Percentiles rank a stretch among this genome's conserved stretches.
Evolutionary conservation across 2,113 vertebrate genomes (phyloP).

Genomic region (Rhinolophus sinicus): DNA sequence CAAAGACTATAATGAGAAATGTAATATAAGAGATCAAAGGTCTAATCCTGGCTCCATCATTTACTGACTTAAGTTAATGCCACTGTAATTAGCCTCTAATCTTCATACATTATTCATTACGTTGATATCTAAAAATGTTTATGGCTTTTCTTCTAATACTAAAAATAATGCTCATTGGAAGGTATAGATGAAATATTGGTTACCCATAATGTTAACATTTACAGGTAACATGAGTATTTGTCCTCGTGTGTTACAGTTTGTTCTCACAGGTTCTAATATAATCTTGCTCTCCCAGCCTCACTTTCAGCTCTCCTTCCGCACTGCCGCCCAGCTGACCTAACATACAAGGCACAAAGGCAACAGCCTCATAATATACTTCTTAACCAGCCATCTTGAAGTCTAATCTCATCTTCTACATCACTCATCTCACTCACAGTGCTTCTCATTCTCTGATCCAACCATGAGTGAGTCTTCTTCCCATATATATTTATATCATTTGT

Average conservation of each 20-base stretch:
- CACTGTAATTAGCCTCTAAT: neutral
- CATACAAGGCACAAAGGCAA: neutral
- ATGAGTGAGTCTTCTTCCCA: neutral
- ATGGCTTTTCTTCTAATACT: neutral
- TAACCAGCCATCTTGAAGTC: neutral
- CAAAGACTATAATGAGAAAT: neutral
- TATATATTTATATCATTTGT: neutral
- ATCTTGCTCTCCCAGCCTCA: neutral
- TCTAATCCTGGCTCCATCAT: neutral
- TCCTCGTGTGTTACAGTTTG: neutral
- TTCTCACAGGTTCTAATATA: neutral
- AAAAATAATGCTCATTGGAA: neutral
- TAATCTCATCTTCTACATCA: neutral
- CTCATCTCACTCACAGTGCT: neutral
- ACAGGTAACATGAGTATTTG: neutral
- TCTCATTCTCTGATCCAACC: neutral
- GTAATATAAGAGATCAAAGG: neutral
- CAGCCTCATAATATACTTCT: neutral
- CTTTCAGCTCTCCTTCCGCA: neutral
- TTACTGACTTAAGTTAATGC: conserved; percentile 1
- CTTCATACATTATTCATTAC: neutral
- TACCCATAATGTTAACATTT: conserved; percentile 16
- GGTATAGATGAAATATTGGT: neutral
- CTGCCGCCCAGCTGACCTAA: neutral
- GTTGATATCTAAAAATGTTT: neutral